Conservation (phyloP, 2,113 vertebrate species). For the Lota lota region DNA sequence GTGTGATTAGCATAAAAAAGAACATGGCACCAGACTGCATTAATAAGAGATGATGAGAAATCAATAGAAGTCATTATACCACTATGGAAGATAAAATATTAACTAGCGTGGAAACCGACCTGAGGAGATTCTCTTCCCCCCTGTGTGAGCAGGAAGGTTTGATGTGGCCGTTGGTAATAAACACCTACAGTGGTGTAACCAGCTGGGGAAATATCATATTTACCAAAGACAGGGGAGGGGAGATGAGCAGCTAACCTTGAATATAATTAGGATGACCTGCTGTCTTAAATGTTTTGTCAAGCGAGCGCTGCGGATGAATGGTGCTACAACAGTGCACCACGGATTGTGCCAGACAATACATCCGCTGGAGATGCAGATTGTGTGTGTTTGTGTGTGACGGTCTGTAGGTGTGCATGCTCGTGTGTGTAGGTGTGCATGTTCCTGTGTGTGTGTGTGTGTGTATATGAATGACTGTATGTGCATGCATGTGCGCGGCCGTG, state of each 20-base stretch:
- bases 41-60: constrained; percentile 77
- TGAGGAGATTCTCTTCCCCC: constrained; percentile 51
- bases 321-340: constrained; percentile 3
- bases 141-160: constrained; percentile 22
- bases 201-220: constrained; percentile 61
- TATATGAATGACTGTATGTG: too few relatives aligned
- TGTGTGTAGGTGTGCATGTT: too few relatives aligned
- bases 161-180: constrained; percentile 62
- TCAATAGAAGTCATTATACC: constrained; percentile 72
- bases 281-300: constrained; percentile 24
- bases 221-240: constrained; percentile 31
- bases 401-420: too few relatives aligned
- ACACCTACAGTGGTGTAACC: constrained; percentile 56
- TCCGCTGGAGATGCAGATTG: constrained; percentile 27
- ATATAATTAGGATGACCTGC: constrained; percentile 44
- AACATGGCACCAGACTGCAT: constrained; percentile 64
- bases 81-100: constrained; percentile 72
- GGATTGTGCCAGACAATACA: constrained; percentile 23
- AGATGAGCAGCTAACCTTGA: constrained; percentile 46
- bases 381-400: constrained; percentile 14
- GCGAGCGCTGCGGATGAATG: background rate
- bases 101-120: constrained; percentile 71
- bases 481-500: too few relatives aligned
- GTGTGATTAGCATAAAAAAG: constrained; percentile 59
- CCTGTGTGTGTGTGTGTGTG: too few relatives aligned